Evolutionary conservation across 2,797 vertebrate species (phyloP), one percentile per base, ranked within the genome.

Genomic region (Siniperca scherzeri): DNA sequence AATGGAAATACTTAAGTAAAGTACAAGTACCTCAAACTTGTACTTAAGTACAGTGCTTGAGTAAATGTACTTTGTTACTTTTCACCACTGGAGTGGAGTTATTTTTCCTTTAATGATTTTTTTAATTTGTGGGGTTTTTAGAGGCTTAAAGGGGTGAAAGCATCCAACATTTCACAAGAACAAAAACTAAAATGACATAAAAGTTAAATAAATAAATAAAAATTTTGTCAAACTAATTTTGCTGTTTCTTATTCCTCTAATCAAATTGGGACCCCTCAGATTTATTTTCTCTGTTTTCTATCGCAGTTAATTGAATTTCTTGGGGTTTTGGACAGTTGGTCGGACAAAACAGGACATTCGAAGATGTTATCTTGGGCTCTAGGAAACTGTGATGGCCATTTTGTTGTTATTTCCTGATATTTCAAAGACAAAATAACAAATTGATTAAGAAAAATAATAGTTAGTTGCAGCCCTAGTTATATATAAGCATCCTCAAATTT

Each of bases 11-110:
- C 30, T 30, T 30, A 30, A 30, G 30, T 30, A 30, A 3, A 30
- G 30, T 30, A 30, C 30, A 30, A 30, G 30, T 30, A 30, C 30
- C 30, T 30, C 30, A 30, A 30, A 30, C 30, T 30, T 30, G 30
- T 30, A 3, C 3, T 30, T 30, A 30, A 30, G 30, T 30, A 3
- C 30, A 30, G 30, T 30, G 30, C 30, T 30, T 30, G 30, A 30
- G 30, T 30, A 30, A 30, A 30, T 30, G 30, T 30, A 30, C 30
- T 30, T 30, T 30, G 2, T 9, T 69, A n/a, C 30, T 53, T 53
- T 38, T 25, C 21, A 27, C 3, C 0, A 19, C 19, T 17, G 3
- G 22, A n/a, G 48, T 57, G 50, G 0, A 42, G 38, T 0, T 6
- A 30, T 44, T 71, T 57, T 71, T 44, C 40, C 22, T 21, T 3